Percentiles rank a stretch among this genome's conserved stretches.
Conservation (phyloP, 1,140 invertebrate genomes). For the Pygmarrhopalites habei region DNA sequence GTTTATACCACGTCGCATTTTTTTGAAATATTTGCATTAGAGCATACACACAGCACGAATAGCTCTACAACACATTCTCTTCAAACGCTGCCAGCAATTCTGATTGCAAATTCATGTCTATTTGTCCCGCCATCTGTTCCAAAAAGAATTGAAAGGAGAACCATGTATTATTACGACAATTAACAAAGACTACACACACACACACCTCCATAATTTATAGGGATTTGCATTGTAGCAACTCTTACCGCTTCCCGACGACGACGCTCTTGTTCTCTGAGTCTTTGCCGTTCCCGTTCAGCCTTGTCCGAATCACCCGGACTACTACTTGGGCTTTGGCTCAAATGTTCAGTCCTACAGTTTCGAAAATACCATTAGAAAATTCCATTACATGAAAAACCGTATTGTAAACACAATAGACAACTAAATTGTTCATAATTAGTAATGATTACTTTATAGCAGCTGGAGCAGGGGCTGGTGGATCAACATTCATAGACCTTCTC, state of each 20-base stretch:
- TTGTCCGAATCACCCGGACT: conserved; percentile 56
- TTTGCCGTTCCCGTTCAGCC: conserved; percentile 62
- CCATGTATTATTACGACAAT: too few relatives aligned
- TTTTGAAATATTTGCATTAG: too few relatives aligned
- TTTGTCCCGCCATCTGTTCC: conserved; percentile 85
- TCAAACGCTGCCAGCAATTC: conserved; percentile 96
- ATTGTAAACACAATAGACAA: neutral
- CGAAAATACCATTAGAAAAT: neutral
- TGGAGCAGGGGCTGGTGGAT: conserved; percentile 12
- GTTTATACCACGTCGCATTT: too few relatives aligned
- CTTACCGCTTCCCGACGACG: conserved; percentile 84
- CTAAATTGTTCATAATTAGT: too few relatives aligned
- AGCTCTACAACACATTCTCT: conserved; percentile 48
- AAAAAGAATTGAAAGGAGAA: conserved; percentile 39
- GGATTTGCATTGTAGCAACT: too few relatives aligned
- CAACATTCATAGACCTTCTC: conserved; percentile 45
- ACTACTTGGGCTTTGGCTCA: conserved; percentile 47
- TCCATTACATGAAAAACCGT: neutral
- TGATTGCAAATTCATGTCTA: conserved; percentile 97
- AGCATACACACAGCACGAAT: too few relatives aligned
- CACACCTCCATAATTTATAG: too few relatives aligned
- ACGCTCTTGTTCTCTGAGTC: conserved; percentile 78
- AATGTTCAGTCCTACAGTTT: conserved; percentile 16
- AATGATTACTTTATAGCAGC: conserved; percentile 19
- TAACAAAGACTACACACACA: too few relatives aligned